Evolutionary conservation across 2,888 invertebrate genomes (phyloP), one percentile per base, ranked within the genome.

Genomic region (Hypomecis atomaria): DNA sequence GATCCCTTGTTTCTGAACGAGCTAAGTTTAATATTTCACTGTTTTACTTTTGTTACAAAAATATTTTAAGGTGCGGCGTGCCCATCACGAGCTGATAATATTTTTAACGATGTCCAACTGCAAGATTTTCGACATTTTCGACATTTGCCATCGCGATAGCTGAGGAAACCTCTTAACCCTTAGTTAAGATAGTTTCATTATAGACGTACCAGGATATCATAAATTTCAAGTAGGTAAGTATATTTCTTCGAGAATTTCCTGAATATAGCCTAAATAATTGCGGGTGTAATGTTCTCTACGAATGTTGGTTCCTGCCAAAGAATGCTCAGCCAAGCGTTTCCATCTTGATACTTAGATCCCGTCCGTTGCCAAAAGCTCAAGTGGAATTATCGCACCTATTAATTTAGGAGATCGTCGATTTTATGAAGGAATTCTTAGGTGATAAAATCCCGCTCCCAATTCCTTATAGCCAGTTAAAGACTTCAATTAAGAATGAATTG

Each of bases 341-440:
- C 59, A 62, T 65, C 62, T 71, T 72, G 70, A 71, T 66, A 68
- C 58, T 59, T 59, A 62, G 62, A 59, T 58, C 50, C 67, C 62
- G 56, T 68, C 54, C 62, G 54, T 60, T 70, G 73, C 71, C 73
- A 77, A 76, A 65, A 54, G 68, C 64, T 62, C 53, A 55, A 67
- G 62, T 58, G 62, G 48, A 71, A 78, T 75, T 72, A 74, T 70
- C 70, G 65, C 64, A 70, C 71, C 76, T 75, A 78, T 79, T 77
- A 75, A 75, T 75, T 76, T 75, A 66, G 68, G 59, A 69, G 73
- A 69, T 66, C 59, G 65, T 67, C 69, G 72, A 78, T 79, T 77
- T 78, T 74, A 76, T 74, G 72, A 71, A 70, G 62, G 70, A 72
- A 75, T 77, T 78, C 69, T 73, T 59, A 72, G 74, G 75, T 75